Conservation (phyloP, 2,113 vertebrate genomes). For the Osmerus mordax region DNA sequence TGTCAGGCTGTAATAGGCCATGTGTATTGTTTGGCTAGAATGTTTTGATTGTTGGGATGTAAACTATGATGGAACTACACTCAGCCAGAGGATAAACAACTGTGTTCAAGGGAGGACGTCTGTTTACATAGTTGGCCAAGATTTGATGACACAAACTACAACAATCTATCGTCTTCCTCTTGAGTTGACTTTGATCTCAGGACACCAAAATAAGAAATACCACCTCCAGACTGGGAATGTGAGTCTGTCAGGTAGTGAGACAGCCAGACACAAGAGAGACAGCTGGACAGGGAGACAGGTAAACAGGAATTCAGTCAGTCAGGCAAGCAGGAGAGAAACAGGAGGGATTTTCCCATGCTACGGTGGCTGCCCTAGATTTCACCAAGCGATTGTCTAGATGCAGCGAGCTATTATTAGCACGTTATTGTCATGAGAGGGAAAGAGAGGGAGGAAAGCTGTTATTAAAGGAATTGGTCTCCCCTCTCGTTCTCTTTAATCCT, state of each 20-base stretch:
- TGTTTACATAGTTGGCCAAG: no score
- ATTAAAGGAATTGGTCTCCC: background rate
- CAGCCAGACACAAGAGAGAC: conserved; percentile 20
- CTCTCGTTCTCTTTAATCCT: background rate
- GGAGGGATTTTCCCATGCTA: conserved; percentile 65
- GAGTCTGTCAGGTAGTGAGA: background rate
- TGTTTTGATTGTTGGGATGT: no score
- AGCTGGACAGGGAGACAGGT: background rate
- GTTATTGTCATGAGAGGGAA: conserved; percentile 54
- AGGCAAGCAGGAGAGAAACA: conserved; percentile 37
- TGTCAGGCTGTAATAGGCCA: no score
- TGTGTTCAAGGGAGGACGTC: no score
- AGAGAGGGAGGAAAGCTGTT: background rate
- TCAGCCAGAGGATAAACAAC: no score
- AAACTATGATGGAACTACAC: no score
- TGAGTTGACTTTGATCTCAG: no score
- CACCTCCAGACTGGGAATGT: no score
- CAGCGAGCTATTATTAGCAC: conserved; percentile 62
- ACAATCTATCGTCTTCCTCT: no score
- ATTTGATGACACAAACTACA: no score
- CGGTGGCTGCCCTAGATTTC: conserved; percentile 67
- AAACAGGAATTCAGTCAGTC: conserved; percentile 29
- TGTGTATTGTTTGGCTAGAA: no score
- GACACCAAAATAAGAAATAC: no score
- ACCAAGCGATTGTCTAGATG: conserved; percentile 55